Base-by-base conservation (phyloP, 2,888 invertebrate species). In the Drosophila mettleri region DNA sequence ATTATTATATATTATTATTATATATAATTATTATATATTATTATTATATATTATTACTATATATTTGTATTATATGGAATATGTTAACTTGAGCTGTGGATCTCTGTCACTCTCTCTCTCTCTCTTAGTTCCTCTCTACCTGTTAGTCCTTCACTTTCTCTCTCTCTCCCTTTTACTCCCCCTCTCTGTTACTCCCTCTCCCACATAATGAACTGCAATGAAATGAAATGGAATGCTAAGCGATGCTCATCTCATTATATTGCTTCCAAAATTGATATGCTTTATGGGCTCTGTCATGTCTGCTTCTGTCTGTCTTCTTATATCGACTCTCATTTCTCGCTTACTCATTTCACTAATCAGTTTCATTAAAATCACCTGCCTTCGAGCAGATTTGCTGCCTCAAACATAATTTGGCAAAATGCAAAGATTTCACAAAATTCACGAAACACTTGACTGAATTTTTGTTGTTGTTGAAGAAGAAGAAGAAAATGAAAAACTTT, bases 361-460 rank as follows among this genome's bases (percentile, higher is more conserved):
- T n/a, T n/a, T 2, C 9, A 24, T 29, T 8, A 5, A n/a, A n/a
- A 5, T 24, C 60, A 48, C 10, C 60, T 24, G 10, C 33, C 10
- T 27, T 41, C 52, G 10, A 3, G 7, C 18, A 10, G 16, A n/a
- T 2, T 4, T n/a, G 31, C 34, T 49, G 31, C n/a, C n/a, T 24
- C 16, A 18, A 22, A 24, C 16, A 38, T 2, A 29, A 54, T 43
- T 70, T 52, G 14, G 1, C 33, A 43, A 33, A 24, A 7, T 43
- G 24, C 1, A 22, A 29, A 20, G 10, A 71, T 59, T 57, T 74
- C 41, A 69, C 31, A 31, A 52, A 57, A 43, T 63, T 53, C 12
- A 43, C 59, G 24, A 39, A 7, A 16, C 48, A 69, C 55, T 75
- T 48, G 62, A 62, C 33, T 46, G 43, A 16, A 31, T 20, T 58